Percentiles rank a stretch among this genome's conserved stretches.
These are phyloP conservation scores for Syngnathus floridae DNA, from an alignment of 2,113 vertebrate species.

Conservation along the genomic window DNA sequence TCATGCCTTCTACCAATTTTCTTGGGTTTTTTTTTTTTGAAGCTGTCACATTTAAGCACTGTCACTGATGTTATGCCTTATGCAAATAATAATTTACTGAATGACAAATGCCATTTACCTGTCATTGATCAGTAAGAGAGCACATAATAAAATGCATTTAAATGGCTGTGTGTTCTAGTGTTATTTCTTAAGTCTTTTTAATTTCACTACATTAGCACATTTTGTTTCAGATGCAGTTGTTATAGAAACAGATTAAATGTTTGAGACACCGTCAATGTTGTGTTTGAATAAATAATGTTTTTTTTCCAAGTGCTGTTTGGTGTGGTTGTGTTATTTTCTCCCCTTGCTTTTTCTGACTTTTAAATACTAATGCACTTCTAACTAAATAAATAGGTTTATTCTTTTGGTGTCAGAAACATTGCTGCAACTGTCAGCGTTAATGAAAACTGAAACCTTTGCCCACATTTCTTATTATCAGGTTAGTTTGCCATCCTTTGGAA, in stretches of 20 bases:
- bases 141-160: conserved; percentile 68
- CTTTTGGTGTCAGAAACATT: too few species aligned
- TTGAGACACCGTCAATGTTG: background rate
- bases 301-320: too few species aligned
- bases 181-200: background rate
- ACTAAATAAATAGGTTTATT: too few species aligned
- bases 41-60: conserved; percentile 36
- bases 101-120: conserved; percentile 52
- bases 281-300: too few species aligned
- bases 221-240: background rate
- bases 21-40: conserved; percentile 26
- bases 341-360: too few species aligned
- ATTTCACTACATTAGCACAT: background rate
- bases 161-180: conserved; percentile 18
- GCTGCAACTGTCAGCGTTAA: too few species aligned
- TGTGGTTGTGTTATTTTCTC: too few species aligned
- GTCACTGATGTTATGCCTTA: conserved; percentile 55
- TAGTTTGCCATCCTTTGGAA: too few species aligned
- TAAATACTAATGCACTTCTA: too few species aligned
- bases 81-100: conserved; percentile 48
- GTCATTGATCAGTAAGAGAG: conserved; percentile 53
- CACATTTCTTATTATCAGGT: too few species aligned
- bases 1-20: conserved; percentile 32
- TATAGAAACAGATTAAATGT: background rate
- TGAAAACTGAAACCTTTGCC: too few species aligned